Percentiles rank a stretch among this genome's conserved stretches.
phyloP scores from a whole-genome alignment of 2,113 vertebrate species.

The rat (Rattus norvegicus) region GRCr8 NC_086031.1:79642001-79642500 shows the following conservation, averaged over 20 bases:
- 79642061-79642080: slow-evolving; percentile 70
- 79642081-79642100: slow-evolving; percentile 75
- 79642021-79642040: not conserved
- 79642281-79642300: rapidly evolving
- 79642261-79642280: not conserved
- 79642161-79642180: slow-evolving; percentile 75
- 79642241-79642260: not conserved
- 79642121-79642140: slow-evolving; percentile 81
- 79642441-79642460: not conserved
- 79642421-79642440: not conserved
- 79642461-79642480: not conserved
- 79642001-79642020: slow-evolving; percentile 23
- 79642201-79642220: not conserved
- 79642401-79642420: too few species aligned
- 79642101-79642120: slow-evolving; percentile 80
- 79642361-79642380: not conserved
- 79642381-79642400: too few species aligned
- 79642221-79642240: not conserved
- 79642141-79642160: slow-evolving; percentile 78
- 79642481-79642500: too few species aligned
- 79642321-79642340: not conserved
- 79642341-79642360: not conserved
- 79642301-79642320: not conserved
- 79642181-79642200: slow-evolving; percentile 50
- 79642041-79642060: not conserved